Conservation (phyloP, 2,113 vertebrate genomes). For the Rutilus rutilus region DNA sequence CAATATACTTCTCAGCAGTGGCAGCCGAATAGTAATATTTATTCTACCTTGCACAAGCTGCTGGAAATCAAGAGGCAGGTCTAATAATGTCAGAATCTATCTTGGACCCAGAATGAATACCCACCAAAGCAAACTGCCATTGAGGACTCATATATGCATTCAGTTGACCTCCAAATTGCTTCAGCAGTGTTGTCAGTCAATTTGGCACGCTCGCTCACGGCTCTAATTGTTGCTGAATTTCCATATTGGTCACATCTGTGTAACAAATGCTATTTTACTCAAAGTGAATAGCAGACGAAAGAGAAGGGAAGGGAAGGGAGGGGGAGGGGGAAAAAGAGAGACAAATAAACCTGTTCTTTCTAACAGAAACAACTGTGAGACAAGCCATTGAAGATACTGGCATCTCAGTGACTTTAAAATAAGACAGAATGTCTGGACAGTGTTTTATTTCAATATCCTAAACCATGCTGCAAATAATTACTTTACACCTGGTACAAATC, state of each 20-base stretch:
- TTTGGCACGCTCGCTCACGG: conserved; percentile 21
- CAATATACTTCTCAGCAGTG: background rate
- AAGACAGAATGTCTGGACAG: conserved; percentile 1
- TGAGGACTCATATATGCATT: conserved; percentile 29
- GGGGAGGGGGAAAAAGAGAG: background rate
- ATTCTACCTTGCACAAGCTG: background rate
- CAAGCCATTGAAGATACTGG: background rate
- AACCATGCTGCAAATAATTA: background rate
- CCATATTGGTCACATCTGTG: conserved; percentile 56
- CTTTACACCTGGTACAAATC: conserved; percentile 13
- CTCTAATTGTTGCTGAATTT: conserved; percentile 58
- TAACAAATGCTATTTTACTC: conserved; percentile 42
- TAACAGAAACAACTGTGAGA: conserved; percentile 31
- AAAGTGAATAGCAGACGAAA: conserved; percentile 22
- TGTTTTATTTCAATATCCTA: conserved; percentile 1
- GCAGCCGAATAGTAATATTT: conserved; percentile 1
- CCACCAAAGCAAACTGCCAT: conserved; percentile 25
- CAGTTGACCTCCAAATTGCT: conserved; percentile 41
- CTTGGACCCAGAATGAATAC: conserved; percentile 35
- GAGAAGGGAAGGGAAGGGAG: background rate
- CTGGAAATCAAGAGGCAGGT: conserved; percentile 36
- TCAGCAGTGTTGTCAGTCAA: conserved; percentile 24
- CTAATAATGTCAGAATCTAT: conserved; percentile 45
- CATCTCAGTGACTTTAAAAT: conserved; percentile 1
- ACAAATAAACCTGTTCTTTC: conserved; percentile 14